Conservation (phyloP, 2,888 invertebrate species). For the Acrobasis repandana region DNA sequence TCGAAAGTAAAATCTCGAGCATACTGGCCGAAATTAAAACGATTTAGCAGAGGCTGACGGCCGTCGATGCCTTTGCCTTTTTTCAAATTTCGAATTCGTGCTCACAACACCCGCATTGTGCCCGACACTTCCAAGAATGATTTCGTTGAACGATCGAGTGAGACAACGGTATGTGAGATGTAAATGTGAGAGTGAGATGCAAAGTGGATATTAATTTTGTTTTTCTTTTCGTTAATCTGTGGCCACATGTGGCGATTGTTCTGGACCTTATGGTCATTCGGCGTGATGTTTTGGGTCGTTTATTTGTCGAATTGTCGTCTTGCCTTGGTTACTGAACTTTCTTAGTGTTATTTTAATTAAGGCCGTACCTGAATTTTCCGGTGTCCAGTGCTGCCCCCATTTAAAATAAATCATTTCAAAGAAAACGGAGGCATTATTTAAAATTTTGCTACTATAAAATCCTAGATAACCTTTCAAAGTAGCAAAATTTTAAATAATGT, state of each 20-base stretch:
- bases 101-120: conserved; percentile 80
- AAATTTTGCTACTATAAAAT: too few relatives aligned
- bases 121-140: conserved; percentile 77
- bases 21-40: conserved; percentile 43
- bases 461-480: too few relatives aligned
- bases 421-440: too few relatives aligned
- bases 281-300: conserved; percentile 48
- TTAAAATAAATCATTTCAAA: too few relatives aligned
- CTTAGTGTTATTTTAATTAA: conserved; percentile 75
- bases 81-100: conserved; percentile 70
- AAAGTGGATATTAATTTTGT: conserved; percentile 66
- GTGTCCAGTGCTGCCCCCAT: too few relatives aligned
- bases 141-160: conserved; percentile 63
- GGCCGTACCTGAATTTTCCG: too few relatives aligned
- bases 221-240: conserved; percentile 79
- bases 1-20: conserved; percentile 11
- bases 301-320: conserved; percentile 48
- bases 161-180: conserved; percentile 37
- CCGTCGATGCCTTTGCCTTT: conserved; percentile 52
- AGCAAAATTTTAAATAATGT: too few relatives aligned
- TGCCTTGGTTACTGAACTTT: conserved; percentile 66
- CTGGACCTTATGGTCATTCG: conserved; percentile 80
- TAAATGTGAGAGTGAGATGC: conserved; percentile 41
- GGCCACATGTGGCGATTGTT: conserved; percentile 82
- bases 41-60: conserved; percentile 62